A percentile compares a stretch with the other conserved stretches of the same genome.
phyloP scores from a whole-genome alignment of 2,888 invertebrate species.

The Hanleya hanleyi region DNA sequence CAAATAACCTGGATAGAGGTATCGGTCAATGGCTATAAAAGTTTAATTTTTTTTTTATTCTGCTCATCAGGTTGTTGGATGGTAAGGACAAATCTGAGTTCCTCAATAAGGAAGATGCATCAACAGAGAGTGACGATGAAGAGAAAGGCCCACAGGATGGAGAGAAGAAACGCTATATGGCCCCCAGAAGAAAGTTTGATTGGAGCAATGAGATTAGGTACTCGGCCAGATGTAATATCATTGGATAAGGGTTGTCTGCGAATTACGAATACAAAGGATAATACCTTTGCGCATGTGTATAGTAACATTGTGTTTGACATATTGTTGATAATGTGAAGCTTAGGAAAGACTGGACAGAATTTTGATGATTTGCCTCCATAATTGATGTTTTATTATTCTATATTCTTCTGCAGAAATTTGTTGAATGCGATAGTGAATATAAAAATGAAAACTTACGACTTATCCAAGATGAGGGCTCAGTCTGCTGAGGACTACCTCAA shows the following conservation, averaged over 20 bases:
- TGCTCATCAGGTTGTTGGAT: neutral
- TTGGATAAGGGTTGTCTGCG: too few species aligned
- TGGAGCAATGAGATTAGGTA: conserved; percentile 82
- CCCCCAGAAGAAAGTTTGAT: conserved; percentile 83
- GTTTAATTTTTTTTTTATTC: too few species aligned
- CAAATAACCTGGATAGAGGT: too few species aligned
- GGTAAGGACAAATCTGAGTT: neutral
- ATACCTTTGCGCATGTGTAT: too few species aligned
- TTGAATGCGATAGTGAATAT: conserved; percentile 73
- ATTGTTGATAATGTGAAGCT: too few species aligned
- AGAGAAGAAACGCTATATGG: conserved; percentile 76
- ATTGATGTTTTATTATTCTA: too few species aligned
- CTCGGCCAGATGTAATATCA: conserved; percentile 36
- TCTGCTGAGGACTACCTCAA: conserved; percentile 76
- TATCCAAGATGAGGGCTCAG: conserved; percentile 68
- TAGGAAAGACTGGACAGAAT: too few species aligned
- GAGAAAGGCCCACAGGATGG: conserved; percentile 45
- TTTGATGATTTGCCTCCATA: too few species aligned
- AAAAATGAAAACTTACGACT: conserved; percentile 75
- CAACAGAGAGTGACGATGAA: conserved; percentile 72
- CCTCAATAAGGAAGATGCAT: conserved; percentile 51
- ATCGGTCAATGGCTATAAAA: too few species aligned
- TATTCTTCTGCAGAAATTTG: conserved; percentile 52
- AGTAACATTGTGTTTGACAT: too few species aligned
- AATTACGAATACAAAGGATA: too few species aligned